Percentiles rank a stretch among this genome's conserved stretches.
These are phyloP conservation scores for Nesidiocoris tenuis DNA, from an alignment of 2,888 invertebrate species.

Conservation along the genomic window DNA sequence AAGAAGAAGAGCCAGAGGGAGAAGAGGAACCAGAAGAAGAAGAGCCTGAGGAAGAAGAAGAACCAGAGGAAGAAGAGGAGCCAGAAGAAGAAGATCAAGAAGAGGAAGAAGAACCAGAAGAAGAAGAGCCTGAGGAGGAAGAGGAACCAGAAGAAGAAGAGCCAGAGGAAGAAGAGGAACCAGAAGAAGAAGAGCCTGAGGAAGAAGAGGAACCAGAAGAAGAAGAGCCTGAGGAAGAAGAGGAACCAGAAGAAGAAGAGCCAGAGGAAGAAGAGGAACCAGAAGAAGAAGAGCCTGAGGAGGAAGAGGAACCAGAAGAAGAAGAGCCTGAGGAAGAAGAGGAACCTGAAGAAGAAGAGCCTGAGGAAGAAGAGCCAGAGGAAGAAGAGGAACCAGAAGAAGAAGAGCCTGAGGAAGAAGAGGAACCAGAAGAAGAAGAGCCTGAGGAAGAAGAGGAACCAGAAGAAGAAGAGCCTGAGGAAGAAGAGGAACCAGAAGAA, in stretches of 20 bases:
- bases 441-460: no score
- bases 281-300: neutral
- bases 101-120: neutral
- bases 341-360: neutral
- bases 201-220: neutral
- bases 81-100: neutral
- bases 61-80: neutral
- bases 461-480: neutral
- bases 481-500: constrained; percentile 1
- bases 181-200: constrained; percentile 2
- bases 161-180: neutral
- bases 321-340: neutral
- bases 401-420: constrained; percentile 1
- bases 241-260: neutral
- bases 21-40: neutral
- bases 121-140: no score
- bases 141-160: constrained; percentile 1
- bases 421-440: constrained; percentile 1
- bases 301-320: neutral
- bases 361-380: constrained; percentile 1
- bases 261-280: neutral
- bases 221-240: constrained; percentile 1
- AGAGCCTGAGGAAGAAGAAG: constrained; percentile 2
- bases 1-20: constrained; percentile 5
- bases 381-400: neutral